These are phyloP conservation scores for Sebastes nivosus DNA, from an alignment of 2,797 vertebrate genomes.

Conservation along the genomic window DNA sequence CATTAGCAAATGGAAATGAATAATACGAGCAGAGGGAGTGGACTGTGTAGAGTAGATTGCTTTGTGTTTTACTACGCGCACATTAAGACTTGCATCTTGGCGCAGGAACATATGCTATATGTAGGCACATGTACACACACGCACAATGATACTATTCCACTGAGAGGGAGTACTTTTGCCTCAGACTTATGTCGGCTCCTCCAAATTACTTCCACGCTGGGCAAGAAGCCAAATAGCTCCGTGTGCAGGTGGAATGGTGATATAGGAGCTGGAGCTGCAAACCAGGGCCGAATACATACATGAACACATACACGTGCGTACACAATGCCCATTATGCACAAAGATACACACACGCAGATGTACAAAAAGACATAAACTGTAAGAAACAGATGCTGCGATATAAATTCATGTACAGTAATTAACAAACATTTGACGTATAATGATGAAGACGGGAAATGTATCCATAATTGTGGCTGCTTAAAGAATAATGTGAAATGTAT, in stretches of 20 bases:
- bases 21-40: conserved; percentile 44
- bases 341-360: neutral
- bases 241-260: conserved; percentile 39
- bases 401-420: neutral
- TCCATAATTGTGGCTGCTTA: conserved; percentile 1
- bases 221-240: conserved; percentile 47
- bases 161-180: conserved; percentile 43
- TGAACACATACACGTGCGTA: neutral
- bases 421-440: neutral
- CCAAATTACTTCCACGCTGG: conserved; percentile 57
- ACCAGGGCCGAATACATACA: conserved; percentile 2
- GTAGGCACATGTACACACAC: conserved; percentile 1
- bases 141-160: conserved; percentile 32
- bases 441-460: conserved; percentile 1
- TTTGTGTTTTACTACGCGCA: conserved; percentile 3
- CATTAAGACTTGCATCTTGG: conserved; percentile 15
- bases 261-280: conserved; percentile 24
- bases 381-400: neutral
- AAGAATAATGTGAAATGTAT: conserved; percentile 24
- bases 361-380: neutral
- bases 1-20: conserved; percentile 71
- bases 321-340: neutral
- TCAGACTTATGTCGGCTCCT: conserved; percentile 64
- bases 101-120: neutral
- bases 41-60: conserved; percentile 34